Conservation (phyloP, 2,797 vertebrate species). For the Heterohyrax brucei region DNA sequence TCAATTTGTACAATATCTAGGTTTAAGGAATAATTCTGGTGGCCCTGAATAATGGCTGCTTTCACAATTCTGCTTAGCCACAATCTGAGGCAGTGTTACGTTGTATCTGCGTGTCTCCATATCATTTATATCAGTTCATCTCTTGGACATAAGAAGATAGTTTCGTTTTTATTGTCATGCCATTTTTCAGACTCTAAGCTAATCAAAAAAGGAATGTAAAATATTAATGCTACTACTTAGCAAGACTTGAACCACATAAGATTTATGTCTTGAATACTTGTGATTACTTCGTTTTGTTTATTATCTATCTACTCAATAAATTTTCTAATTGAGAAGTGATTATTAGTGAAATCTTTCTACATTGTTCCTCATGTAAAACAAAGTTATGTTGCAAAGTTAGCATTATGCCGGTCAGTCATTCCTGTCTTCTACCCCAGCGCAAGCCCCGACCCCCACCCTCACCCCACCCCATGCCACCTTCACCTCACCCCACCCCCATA, state of each 20-base stretch:
- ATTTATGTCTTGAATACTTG: conserved; percentile 32
- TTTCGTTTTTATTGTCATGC: conserved; percentile 48
- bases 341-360: neutral
- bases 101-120: neutral
- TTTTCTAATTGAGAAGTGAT: conserved; percentile 30
- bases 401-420: too few relatives aligned
- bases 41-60: neutral
- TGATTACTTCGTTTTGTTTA: conserved; percentile 55
- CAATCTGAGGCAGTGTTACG: neutral
- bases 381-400: too few relatives aligned
- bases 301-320: conserved; percentile 29
- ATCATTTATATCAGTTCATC: neutral
- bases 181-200: neutral
- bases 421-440: too few relatives aligned
- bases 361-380: too few relatives aligned
- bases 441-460: too few relatives aligned
- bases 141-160: neutral
- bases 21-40: neutral
- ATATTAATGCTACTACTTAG: neutral
- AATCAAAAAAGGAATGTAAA: conserved; percentile 46
- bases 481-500: too few relatives aligned
- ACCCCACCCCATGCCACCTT: too few relatives aligned
- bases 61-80: neutral
- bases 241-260: neutral
- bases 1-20: neutral